phyloP scores from a whole-genome alignment of 2,797 vertebrate genomes.

The Mico argentatus region DNA sequence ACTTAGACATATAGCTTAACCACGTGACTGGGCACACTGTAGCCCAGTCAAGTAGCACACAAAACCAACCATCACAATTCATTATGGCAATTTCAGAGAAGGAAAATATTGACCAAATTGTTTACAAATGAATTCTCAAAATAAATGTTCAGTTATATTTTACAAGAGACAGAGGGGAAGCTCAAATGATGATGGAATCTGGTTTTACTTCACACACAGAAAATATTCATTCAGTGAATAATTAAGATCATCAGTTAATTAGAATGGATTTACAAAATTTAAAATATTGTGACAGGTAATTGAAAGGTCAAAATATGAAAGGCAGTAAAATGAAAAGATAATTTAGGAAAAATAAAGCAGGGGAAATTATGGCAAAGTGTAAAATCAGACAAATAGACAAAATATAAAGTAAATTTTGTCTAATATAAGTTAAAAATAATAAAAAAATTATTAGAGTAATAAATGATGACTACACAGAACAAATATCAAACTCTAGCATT shows the following conservation, averaged over 20 bases:
- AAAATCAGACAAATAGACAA: neutral
- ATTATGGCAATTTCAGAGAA: neutral
- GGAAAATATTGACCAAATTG: neutral
- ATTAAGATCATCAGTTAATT: neutral
- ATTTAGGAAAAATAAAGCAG: neutral
- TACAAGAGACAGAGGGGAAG: neutral
- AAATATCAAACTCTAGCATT: neutral
- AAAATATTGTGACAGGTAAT: neutral
- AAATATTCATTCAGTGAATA: neutral
- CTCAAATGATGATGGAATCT: neutral
- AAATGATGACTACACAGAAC: neutral
- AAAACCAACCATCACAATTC: neutral
- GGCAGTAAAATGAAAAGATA: neutral
- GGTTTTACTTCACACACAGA: neutral
- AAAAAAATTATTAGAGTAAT: neutral
- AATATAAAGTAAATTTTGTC: neutral
- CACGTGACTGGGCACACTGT: neutral
- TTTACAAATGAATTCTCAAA: neutral
- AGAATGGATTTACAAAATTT: neutral
- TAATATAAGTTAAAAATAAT: neutral
- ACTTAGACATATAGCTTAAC: neutral
- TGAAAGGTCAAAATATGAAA: neutral
- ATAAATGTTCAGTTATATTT: neutral
- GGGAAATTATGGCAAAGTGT: neutral
- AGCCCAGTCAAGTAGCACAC: neutral